Evolutionary conservation across 2,888 invertebrate species (phyloP).

Genomic region (Leptopilina drosophilae): DNA sequence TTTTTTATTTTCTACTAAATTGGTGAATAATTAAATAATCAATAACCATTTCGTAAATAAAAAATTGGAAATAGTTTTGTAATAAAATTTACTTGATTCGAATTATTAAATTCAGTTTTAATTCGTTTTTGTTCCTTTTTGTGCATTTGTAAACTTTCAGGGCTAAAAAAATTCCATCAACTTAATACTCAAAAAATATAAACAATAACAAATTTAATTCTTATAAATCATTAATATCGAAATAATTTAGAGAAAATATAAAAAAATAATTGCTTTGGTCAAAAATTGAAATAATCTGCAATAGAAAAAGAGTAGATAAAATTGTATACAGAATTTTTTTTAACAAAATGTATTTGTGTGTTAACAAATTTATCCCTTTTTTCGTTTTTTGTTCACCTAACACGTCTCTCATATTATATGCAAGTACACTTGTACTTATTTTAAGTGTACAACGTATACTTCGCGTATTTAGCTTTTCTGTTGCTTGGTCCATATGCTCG

Average conservation of each 20-base stretch:
- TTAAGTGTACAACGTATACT: conserved; percentile 26
- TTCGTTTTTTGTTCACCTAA: conserved; percentile 12
- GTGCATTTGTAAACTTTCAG: too few relatives aligned
- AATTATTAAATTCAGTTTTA: too few relatives aligned
- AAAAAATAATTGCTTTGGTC: too few relatives aligned
- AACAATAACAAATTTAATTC: too few relatives aligned
- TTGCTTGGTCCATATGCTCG: conserved; percentile 34
- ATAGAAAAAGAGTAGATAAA: not conserved
- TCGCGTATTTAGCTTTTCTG: conserved; percentile 34
- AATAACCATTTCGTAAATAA: not conserved
- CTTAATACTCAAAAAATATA: too few relatives aligned
- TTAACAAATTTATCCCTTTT: conserved; percentile 15
- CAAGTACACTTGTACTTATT: conserved; percentile 27
- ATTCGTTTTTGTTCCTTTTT: too few relatives aligned
- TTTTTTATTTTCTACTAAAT: not conserved
- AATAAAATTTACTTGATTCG: too few relatives aligned
- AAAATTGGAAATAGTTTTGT: not conserved
- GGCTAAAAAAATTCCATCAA: too few relatives aligned
- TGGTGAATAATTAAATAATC: not conserved
- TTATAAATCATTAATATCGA: too few relatives aligned
- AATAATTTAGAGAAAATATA: too few relatives aligned
- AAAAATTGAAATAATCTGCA: not conserved
- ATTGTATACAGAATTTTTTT: not conserved
- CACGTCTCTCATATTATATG: conserved; percentile 7
- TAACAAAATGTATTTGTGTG: conserved; percentile 29